phyloP scores from a whole-genome alignment of 2,888 invertebrate species.

The Autographa gamma region DNA sequence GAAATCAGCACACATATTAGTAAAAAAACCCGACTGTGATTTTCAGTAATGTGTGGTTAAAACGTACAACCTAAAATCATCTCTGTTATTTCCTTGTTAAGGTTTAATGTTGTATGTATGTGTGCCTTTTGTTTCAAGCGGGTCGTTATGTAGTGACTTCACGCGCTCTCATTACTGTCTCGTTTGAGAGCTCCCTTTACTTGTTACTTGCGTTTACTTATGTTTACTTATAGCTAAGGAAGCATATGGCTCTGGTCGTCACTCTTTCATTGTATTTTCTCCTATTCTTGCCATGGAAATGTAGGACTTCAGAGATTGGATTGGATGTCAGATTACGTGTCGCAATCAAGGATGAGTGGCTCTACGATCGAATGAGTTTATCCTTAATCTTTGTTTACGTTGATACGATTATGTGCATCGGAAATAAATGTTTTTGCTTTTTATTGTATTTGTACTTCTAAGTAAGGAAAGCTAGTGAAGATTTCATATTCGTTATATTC shows the following conservation, averaged over 20 bases:
- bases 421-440: background rate
- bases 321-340: conserved; percentile 46
- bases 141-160: conserved; percentile 65
- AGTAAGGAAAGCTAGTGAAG: background rate
- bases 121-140: conserved; percentile 57
- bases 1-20: conserved; percentile 54
- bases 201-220: conserved; percentile 45
- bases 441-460: background rate
- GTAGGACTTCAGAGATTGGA: conserved; percentile 29
- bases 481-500: too few species aligned
- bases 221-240: conserved; percentile 42
- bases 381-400: conserved; percentile 20
- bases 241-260: conserved; percentile 52
- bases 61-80: conserved; percentile 26
- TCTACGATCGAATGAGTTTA: conserved; percentile 20
- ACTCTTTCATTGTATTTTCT: conserved; percentile 61
- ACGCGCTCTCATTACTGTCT: conserved; percentile 69
- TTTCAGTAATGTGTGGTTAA: conserved; percentile 55
- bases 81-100: conserved; percentile 31
- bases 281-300: conserved; percentile 44
- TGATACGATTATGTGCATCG: background rate
- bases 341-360: conserved; percentile 45
- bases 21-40: conserved; percentile 55
- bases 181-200: conserved; percentile 63
- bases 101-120: conserved; percentile 49